Evolutionary conservation across 2,888 invertebrate species (phyloP), one percentile per base, ranked within the genome.

Genomic region (Archips xylosteana): DNA sequence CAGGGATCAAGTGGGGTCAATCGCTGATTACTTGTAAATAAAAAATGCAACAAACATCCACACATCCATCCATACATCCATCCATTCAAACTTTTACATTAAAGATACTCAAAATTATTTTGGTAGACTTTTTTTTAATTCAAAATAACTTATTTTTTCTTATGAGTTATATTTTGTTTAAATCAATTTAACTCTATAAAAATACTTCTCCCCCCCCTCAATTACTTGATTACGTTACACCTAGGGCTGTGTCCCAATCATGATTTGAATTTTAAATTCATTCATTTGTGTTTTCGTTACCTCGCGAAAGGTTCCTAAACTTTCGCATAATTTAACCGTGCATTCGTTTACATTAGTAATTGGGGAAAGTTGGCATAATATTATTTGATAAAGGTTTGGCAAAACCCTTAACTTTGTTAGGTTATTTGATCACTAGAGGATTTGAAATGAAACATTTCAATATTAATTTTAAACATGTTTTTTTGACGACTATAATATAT

Each of bases 261-360:
- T 57, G 57, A 75, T 75, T 75, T 75, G 67, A 75, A 75, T 63
- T 75, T 75, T 67, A 75, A 75, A 75, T 71, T 68, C 62, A 42
- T 23, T 42, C 66, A 71, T 71, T 75, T 75, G 71, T 75, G 45
- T 75, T 67, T 75, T 75, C 75, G 71, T 64, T 73, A 64, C 68
- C 62, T 47, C 57, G 36, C 42, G 61, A 67, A 70, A 70, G 71
- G 74, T 75, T 71, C 66, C 62, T 12, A 67, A 75, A 75, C 67
- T 75, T 75, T 71, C 62, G 71, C 66, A 71, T 75, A 75, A 75
- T 71, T 75, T 71, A 59, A 63, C 34, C 62, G 67, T 71, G 75
- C 71, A 75, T 75, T 75, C 75, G 75, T 71, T 75, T 10, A 75
- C 75, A 75, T 75, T 67, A 71, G 64, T 75, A 75, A 75, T 75